Percentiles rank a stretch among this genome's conserved stretches.
These are phyloP conservation scores for Acrobeloides nanus DNA, from an alignment of 2,888 invertebrate species.

Conservation along the genomic window DNA sequence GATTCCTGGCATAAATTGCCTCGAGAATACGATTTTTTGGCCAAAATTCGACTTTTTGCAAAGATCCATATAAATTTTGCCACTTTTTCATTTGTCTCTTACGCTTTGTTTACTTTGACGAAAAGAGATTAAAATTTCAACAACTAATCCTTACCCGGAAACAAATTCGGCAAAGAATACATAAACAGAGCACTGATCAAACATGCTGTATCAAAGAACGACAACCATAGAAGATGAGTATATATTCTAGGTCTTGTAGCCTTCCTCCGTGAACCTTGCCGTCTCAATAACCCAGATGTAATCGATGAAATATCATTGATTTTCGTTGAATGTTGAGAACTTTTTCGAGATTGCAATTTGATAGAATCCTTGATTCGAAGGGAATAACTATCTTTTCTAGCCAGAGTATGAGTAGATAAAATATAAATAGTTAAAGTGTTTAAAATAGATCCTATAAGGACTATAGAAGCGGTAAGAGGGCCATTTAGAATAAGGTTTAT, in stretches of 20 bases:
- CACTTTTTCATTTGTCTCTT: too few relatives aligned
- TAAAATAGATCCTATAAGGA: constrained; percentile 17
- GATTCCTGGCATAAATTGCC: too few relatives aligned
- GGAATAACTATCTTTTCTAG: constrained; percentile 1
- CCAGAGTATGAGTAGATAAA: constrained; percentile 16
- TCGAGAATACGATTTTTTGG: too few relatives aligned
- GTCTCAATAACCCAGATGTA: not conserved
- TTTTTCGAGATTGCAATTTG: too few relatives aligned
- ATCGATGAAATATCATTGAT: not conserved
- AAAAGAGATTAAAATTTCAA: too few relatives aligned
- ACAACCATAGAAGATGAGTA: constrained; percentile 26
- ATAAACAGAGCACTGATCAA: constrained; percentile 25
- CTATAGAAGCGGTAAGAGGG: constrained; percentile 16
- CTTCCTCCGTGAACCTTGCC: not conserved
- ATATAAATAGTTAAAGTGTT: constrained; percentile 20
- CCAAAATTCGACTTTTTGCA: too few relatives aligned
- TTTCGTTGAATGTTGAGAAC: too few relatives aligned
- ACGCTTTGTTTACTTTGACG: too few relatives aligned
- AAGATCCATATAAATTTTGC: too few relatives aligned
- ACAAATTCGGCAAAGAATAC: constrained; percentile 25
- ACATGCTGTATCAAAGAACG: constrained; percentile 23
- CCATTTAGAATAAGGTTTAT: constrained; percentile 19
- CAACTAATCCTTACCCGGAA: too few relatives aligned
- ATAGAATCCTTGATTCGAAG: not conserved
- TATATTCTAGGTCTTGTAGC: constrained; percentile 24